A percentile compares a stretch with the other conserved stretches of the same genome.
phyloP scores from a whole-genome alignment of 2,888 invertebrate genomes.

The Steinernema hermaphroditum region DNA sequence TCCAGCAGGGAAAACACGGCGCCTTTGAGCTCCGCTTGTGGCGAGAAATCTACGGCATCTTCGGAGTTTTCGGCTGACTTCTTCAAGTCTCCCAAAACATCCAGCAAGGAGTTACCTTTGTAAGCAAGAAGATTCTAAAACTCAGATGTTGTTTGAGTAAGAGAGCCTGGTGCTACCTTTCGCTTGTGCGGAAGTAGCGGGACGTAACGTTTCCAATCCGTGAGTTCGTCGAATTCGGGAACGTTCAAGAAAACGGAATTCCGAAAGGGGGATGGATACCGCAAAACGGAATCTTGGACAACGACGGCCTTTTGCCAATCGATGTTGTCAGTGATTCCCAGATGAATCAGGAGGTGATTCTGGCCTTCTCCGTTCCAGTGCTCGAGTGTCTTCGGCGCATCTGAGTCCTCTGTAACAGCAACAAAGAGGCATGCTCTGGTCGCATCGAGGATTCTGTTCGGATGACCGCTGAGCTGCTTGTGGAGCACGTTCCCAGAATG shows the following conservation, averaged over 20 bases:
- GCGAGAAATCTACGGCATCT: slow-evolving; percentile 31
- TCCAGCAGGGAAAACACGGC: slow-evolving; percentile 38
- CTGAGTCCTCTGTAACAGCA: slow-evolving; percentile 32
- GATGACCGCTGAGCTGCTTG: slow-evolving; percentile 30
- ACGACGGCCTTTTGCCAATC: slow-evolving; percentile 14
- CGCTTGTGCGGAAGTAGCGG: background rate
- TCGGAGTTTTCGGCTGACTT: background rate
- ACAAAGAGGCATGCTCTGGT: slow-evolving; percentile 47
- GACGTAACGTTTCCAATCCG: slow-evolving; percentile 6
- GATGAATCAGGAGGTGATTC: slow-evolving; percentile 44
- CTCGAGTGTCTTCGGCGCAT: background rate
- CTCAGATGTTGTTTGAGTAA: too few relatives aligned
- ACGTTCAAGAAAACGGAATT: background rate
- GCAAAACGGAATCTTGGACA: background rate
- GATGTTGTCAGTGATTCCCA: background rate
- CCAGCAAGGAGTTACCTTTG: background rate
- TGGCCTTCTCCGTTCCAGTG: slow-evolving; percentile 37
- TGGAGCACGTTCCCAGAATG: slow-evolving; percentile 24
- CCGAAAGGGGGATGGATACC: background rate
- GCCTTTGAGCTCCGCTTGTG: background rate
- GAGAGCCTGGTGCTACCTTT: background rate
- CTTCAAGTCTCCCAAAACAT: background rate
- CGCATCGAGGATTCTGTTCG: slow-evolving; percentile 32
- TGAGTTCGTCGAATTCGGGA: background rate
- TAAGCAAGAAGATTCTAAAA: slow-evolving; percentile 12